Evolutionary conservation across 1,140 invertebrate genomes (phyloP), one percentile per base, ranked within the genome.

Genomic region (Bombus impatiens): DNA sequence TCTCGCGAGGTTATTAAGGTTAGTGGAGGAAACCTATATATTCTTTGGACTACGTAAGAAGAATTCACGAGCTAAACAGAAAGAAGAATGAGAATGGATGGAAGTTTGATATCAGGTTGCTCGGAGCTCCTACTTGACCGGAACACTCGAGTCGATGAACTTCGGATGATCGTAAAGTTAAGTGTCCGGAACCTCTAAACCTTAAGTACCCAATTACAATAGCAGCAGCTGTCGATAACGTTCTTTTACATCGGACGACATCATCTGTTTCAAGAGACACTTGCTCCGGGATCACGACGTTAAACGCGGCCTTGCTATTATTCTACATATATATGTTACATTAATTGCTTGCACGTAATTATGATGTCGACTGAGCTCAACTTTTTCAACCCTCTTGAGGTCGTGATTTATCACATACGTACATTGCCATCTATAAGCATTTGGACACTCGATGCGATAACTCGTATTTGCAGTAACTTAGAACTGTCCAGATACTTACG

Each of bases 201-300:
- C 76, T 40, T 68, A 57, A 87, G 86, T 40, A 78, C 70, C 76
- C 82, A 79, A 85, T 87, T 87, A 84, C 86, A 87, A 87, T 86
- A 71, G 86, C 79, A 32, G 71, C 71, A 42, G 72, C 72, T 76
- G 79, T 82, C 79, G 79, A 82, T 86, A 86, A 82, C 70, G 72
- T 72, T 75, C 68, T 28, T 44, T 82, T 72, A 79, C 37, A 72
- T 74, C 57, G n/a, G 35, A 22, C 22, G 68, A 85, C 65, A 44
- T 62, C 32, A 35, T 72, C 42, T 53, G 53, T 25, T 65, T 22
- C 28, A 8, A 44, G 78, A 80, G 77, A 78, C 65, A 42, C 44
- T 84, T 78, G 35, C 35, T 70, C 68, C 35, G 35, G 2, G 3
- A 67, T 68, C n/a, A 25, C 35, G 10, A 68, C 28, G 25, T 78